Conservation (phyloP, 2,113 vertebrate genomes). For the Orthochromis malagaraziensis region DNA sequence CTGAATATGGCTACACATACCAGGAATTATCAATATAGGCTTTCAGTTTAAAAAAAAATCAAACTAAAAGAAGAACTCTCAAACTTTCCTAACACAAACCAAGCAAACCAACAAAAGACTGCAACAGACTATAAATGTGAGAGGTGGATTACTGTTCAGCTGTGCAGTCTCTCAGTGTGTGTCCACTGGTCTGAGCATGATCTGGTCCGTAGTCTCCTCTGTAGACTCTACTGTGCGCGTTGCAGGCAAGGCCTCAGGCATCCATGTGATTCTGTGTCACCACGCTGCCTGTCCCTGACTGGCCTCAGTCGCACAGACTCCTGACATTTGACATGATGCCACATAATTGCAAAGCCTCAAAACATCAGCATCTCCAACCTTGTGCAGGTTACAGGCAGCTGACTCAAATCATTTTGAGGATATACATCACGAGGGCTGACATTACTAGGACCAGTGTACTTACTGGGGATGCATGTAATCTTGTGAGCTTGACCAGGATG, state of each 20-base stretch:
- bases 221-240: not conserved
- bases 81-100: not conserved
- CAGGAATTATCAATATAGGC: not conserved
- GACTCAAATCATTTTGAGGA: not conserved
- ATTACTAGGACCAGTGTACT: not conserved
- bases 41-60: not conserved
- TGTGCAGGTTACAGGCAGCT: not conserved
- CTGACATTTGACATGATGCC: constrained; percentile 35
- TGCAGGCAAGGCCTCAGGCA: not conserved
- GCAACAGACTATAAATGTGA: not conserved
- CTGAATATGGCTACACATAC: not conserved
- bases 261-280: not conserved
- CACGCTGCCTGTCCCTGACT: not conserved
- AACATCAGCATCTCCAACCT: not conserved
- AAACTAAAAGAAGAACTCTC: not conserved
- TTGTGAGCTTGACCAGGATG: not conserved
- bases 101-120: not conserved
- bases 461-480: not conserved
- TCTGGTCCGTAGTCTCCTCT: not conserved
- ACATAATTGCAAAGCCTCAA: not conserved
- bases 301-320: not conserved
- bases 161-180: not conserved
- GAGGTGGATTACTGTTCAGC: not conserved
- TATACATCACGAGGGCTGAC: not conserved
- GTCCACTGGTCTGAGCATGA: not conserved